Evolutionary conservation across 2,113 vertebrate species (phyloP), one percentile per base, ranked within the genome.

Genomic region (Leptodactylus fuscus): DNA sequence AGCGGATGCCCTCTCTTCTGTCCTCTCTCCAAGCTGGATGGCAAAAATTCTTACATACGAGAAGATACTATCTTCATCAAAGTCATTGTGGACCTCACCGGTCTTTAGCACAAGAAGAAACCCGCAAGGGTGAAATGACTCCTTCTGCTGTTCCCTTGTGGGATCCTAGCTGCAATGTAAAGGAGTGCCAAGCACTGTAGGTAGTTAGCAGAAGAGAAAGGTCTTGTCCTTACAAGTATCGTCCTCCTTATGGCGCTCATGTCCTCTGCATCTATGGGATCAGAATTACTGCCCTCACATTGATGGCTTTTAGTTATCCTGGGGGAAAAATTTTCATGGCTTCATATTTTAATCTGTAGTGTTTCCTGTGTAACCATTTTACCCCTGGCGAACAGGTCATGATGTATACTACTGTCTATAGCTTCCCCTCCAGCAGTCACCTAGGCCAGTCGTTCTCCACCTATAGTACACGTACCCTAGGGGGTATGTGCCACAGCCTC

Each of bases 1-100:
- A 99, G 98, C 0, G 98, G 98, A 87, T 99, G 98, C 88, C 98
- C 98, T 0, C 96, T 98, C 34, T 99, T 99, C 93, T 99, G 96
- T 84, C 97, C 97, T 0, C 92, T 99, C 81, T 92, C 94, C 0
- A 95, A 96, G 87, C 94, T 99, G 92, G 97, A 97, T 0, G 90
- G 93, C 69, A 98, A 97, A 91, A 96, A 96, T 49, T 95, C 96
- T 0, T 99, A 98, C 32, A 92, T 97, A 77, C 94, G 95, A 0
- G 97, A 99, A 0, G 97, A 99, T 1, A 95, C 95, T 27, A 95
- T 99, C 87, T 99, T 98, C 90, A 96, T 99, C 90, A 99, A 99
- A 92, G 97, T 96, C 88, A 97, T 99, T 3, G 98, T 99, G 71
- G 98, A 99, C 88, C 94, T 97, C 77, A 96, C 97, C 0, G 96